Percentiles rank a stretch among this genome's conserved stretches.
These are phyloP conservation scores for Mantis religiosa DNA, from an alignment of 2,888 invertebrate genomes.

Conservation along the genomic window DNA sequence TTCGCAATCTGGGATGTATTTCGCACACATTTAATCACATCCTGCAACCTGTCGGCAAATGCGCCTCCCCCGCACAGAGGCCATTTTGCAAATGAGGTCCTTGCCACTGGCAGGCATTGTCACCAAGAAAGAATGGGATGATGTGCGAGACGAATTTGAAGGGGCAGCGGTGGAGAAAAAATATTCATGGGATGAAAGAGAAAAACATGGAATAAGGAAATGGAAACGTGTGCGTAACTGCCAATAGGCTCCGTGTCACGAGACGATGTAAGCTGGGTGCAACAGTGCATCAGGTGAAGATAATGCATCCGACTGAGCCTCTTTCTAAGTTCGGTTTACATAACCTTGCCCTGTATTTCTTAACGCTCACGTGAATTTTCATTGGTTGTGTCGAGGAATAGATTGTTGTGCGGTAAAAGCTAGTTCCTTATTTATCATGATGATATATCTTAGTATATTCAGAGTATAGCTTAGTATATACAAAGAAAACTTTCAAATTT, in stretches of 20 bases:
- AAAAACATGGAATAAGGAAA: not conserved
- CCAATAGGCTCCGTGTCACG: not conserved
- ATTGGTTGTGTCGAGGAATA: too few species aligned
- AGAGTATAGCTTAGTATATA: too few species aligned
- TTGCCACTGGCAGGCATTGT: not conserved
- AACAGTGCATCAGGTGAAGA: not conserved
- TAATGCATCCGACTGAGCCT: too few species aligned
- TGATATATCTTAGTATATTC: too few species aligned
- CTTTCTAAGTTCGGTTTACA: too few species aligned
- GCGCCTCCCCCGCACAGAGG: not conserved
- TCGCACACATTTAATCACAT: not conserved
- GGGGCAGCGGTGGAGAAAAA: not conserved
- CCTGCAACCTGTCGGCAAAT: not conserved
- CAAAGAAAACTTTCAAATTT: too few species aligned
- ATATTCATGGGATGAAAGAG: not conserved
- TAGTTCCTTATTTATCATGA: too few species aligned
- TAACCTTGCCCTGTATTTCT: too few species aligned
- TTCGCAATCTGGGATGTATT: not conserved
- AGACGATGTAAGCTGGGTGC: not conserved
- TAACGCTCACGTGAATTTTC: too few species aligned
- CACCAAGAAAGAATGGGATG: not conserved
- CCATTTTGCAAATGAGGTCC: not conserved
- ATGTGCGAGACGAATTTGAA: not conserved
- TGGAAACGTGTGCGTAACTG: not conserved
- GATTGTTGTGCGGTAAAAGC: too few species aligned